phyloP scores from a whole-genome alignment of 1,140 invertebrate species.

The Onthophagus taurus region DNA sequence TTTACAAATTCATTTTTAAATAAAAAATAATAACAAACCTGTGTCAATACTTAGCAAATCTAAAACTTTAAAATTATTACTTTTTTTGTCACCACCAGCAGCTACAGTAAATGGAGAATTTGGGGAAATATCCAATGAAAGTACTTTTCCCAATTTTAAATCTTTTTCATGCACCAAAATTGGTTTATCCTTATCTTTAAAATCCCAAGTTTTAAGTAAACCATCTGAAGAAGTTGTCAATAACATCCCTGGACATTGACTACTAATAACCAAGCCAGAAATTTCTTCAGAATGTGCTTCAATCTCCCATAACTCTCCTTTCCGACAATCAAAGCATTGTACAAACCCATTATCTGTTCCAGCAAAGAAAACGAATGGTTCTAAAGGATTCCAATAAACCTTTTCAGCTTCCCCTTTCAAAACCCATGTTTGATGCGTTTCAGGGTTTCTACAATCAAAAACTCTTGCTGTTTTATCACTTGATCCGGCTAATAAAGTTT shows the following conservation, averaged over 20 bases:
- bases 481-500: conserved; percentile 67
- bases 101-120: conserved; percentile 72
- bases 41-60: conserved; percentile 58
- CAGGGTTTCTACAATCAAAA: conserved; percentile 66
- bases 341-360: conserved; percentile 72
- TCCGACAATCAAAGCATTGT: conserved; percentile 68
- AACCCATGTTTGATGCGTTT: conserved; percentile 58
- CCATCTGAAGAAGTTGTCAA: conserved; percentile 65
- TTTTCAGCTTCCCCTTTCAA: conserved; percentile 76
- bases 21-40: conserved; percentile 38
- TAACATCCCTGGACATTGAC: conserved; percentile 57
- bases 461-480: conserved; percentile 59
- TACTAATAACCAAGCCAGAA: conserved; percentile 62
- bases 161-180: conserved; percentile 42
- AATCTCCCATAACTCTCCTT: conserved; percentile 66
- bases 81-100: conserved; percentile 75
- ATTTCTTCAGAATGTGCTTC: conserved; percentile 73
- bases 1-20: conserved; percentile 9
- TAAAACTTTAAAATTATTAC: conserved; percentile 65
- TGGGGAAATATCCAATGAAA: conserved; percentile 65
- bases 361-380: conserved; percentile 64
- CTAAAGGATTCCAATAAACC: conserved; percentile 72
- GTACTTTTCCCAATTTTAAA: conserved; percentile 58
- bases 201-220: conserved; percentile 72
- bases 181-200: conserved; percentile 25